These are phyloP conservation scores for Plumapathes pennacea DNA, from an alignment of 92 coral and sea anemone species.

Conservation along the genomic window DNA sequence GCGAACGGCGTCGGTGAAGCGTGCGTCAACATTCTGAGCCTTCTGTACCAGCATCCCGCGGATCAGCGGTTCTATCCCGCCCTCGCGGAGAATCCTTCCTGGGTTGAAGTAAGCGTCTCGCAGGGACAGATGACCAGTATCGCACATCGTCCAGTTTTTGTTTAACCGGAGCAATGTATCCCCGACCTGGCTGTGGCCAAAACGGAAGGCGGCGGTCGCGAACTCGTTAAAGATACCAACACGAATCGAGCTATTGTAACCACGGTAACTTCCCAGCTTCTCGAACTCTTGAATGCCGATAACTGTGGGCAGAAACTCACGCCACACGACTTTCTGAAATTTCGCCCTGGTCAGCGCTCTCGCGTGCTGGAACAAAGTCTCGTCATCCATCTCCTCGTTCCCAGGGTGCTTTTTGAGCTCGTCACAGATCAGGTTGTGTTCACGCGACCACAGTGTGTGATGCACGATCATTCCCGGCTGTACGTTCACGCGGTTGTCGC, in stretches of 20 bases:
- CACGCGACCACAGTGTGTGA: constrained; percentile 95
- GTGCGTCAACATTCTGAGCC: constrained; percentile 85
- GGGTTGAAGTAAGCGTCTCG: constrained; percentile 99
- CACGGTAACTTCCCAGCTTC: constrained; percentile 66
- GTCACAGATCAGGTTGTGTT: constrained; percentile 92
- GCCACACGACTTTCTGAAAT: constrained; percentile 95
- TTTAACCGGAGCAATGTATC: constrained; percentile 87
- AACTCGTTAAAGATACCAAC: constrained; percentile 98
- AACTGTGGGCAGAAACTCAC: constrained; percentile 93
- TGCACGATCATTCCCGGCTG: constrained; percentile 97
- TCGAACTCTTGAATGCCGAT: constrained; percentile 77
- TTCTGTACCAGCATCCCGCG: constrained; percentile 92
- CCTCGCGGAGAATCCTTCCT: constrained; percentile 92
- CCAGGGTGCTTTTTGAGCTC: constrained; percentile 74
- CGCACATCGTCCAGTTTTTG: constrained; percentile 85
- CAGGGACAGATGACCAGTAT: constrained; percentile 80
- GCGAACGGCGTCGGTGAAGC: constrained; percentile 85
- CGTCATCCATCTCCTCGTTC: constrained; percentile 77
- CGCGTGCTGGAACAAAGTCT: constrained; percentile 92
- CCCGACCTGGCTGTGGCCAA: constrained; percentile 97
- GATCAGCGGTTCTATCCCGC: constrained; percentile 94
- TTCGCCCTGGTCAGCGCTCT: constrained; percentile 90
- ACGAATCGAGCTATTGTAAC: constrained; percentile 76
- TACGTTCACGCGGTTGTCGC: constrained; percentile 98
- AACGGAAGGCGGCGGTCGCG: constrained; percentile 97